Conservation (phyloP, 2,888 invertebrate species). For the Volucella zonaria region DNA sequence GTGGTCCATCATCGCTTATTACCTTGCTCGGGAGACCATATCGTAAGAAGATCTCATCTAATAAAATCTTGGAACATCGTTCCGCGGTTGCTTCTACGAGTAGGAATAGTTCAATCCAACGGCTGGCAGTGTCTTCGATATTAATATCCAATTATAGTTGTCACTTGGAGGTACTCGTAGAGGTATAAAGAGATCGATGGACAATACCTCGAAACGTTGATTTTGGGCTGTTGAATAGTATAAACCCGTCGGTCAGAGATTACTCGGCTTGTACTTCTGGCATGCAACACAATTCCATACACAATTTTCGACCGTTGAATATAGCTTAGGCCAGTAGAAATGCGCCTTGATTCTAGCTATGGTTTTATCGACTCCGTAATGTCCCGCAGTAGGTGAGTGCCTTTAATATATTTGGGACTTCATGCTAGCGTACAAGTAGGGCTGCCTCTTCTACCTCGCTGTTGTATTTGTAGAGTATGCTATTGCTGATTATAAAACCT, state of each 20-base stretch:
- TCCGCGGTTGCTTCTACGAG: conserved; percentile 75
- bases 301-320: too few species aligned
- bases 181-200: conserved; percentile 32
- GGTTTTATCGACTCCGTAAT: too few species aligned
- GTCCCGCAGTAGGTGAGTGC: conserved; percentile 18
- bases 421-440: conserved; percentile 4
- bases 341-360: too few species aligned
- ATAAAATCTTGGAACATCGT: conserved; percentile 72
- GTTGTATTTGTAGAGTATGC: conserved; percentile 34
- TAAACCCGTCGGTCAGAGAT: too few species aligned
- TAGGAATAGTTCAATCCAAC: conserved; percentile 76
- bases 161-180: conserved; percentile 16
- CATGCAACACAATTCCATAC: too few species aligned
- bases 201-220: conserved; percentile 19
- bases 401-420: not conserved
- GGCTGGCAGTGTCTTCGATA: conserved; percentile 74
- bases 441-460: conserved; percentile 15
- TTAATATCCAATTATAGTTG: conserved; percentile 73
- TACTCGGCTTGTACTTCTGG: too few species aligned
- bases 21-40: conserved; percentile 32
- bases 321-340: too few species aligned
- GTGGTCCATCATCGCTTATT: conserved; percentile 78
- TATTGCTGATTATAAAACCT: conserved; percentile 61
- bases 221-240: not conserved
- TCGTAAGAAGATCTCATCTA: conserved; percentile 77